These are phyloP conservation scores for Calcarius ornatus DNA, from an alignment of 2,113 vertebrate genomes.

Conservation along the genomic window DNA sequence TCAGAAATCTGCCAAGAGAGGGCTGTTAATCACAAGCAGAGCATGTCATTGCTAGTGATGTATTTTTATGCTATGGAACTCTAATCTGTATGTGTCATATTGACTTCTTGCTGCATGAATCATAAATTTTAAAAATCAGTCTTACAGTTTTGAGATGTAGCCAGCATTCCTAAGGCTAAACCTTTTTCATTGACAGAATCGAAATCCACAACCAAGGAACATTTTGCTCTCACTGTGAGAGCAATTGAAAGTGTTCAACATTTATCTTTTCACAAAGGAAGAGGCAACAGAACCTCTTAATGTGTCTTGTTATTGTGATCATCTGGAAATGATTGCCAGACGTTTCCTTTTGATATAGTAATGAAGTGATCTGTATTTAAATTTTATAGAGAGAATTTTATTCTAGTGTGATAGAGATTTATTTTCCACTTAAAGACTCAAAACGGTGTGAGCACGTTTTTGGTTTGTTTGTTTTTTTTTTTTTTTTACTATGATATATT, in stretches of 20 bases:
- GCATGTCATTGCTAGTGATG: conserved; percentile 69
- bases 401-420: conserved; percentile 79
- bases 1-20: conserved; percentile 44
- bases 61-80: conserved; percentile 71
- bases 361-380: conserved; percentile 75
- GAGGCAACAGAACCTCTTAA: conserved; percentile 66
- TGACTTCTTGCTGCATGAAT: conserved; percentile 79
- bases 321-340: conserved; percentile 74
- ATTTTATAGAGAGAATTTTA: conserved; percentile 81
- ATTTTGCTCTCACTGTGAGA: conserved; percentile 48
- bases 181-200: conserved; percentile 73
- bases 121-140: conserved; percentile 72
- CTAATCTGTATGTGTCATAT: conserved; percentile 71
- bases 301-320: conserved; percentile 75
- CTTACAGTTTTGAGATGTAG: conserved; percentile 72
- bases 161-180: conserved; percentile 77
- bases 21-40: conserved; percentile 56
- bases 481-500: conserved; percentile 76
- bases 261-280: conserved; percentile 55
- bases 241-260: conserved; percentile 35
- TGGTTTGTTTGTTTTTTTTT: conserved; percentile 37
- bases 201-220: conserved; percentile 53
- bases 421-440: conserved; percentile 76
- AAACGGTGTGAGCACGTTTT: conserved; percentile 52
- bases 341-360: conserved; percentile 73